Conservation (phyloP, 2,113 vertebrate species). For the Mastomys coucha region DNA sequence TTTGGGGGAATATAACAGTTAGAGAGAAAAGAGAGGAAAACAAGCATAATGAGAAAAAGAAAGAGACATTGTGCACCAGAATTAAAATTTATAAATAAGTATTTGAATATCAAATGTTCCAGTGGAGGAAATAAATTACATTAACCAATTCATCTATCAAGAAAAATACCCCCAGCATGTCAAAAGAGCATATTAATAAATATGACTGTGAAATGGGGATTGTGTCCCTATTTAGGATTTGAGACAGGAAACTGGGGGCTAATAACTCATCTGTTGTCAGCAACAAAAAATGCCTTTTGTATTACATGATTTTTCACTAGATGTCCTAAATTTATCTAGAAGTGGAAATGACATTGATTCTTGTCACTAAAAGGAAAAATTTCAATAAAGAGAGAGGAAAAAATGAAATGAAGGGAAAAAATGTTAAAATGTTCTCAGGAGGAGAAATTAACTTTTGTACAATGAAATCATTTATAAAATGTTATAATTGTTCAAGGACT, state of each 20-base stretch:
- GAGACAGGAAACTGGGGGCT: constrained; percentile 6
- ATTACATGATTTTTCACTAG: background rate
- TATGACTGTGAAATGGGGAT: background rate
- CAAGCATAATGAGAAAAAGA: background rate
- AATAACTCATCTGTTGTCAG: constrained; percentile 7
- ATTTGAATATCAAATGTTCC: background rate
- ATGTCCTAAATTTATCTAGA: constrained; percentile 40
- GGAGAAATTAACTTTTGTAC: background rate
- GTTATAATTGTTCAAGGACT: background rate
- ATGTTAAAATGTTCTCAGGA: constrained; percentile 31
- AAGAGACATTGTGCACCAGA: background rate
- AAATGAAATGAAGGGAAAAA: background rate
- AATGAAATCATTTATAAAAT: background rate
- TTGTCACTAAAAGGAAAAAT: constrained; percentile 16
- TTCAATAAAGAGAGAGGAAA: background rate
- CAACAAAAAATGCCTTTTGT: constrained; percentile 54
- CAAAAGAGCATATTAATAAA: background rate
- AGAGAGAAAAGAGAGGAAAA: background rate
- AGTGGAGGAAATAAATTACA: background rate
- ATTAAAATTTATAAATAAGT: background rate
- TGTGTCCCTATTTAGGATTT: background rate
- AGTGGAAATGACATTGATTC: constrained; percentile 22
- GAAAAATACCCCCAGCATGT: background rate
- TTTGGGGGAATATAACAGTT: background rate
- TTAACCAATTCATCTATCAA: background rate